Evolutionary conservation across 1,140 invertebrate genomes (phyloP), one percentile per base, ranked within the genome.

Genomic region (Drosophila rufa): DNA sequence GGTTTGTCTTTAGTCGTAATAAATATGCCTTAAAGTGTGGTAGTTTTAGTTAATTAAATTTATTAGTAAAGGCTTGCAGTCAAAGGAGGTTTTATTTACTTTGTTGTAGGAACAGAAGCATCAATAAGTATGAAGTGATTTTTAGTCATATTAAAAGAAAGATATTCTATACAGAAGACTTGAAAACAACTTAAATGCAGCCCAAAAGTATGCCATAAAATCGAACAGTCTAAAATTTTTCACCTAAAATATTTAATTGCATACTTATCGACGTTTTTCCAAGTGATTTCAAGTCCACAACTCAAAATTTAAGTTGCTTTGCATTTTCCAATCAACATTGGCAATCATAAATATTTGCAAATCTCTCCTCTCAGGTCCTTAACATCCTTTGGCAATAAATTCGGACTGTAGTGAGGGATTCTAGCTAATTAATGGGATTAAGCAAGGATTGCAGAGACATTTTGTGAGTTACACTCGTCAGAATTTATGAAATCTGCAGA

Each of bases 41-140:
- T 51, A 68, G n/a, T 86, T 86, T 80, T 70, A 51, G 76, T 57
- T 80, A 87, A 87, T 87, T 87, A 77, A 87, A 80, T 87, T 77
- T 56, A 82, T 87, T 81, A 56, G 14, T 8, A 42, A 43, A 22
- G 25, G 8, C 15, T 19, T 2, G 14, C 42, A 47, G 17, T 15
- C 42, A 46, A 45, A 47, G 43, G 43, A 47, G 43, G 12, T 3
- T 27, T 59, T 43, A 22, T 58, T 25, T 27, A 17, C 5, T 17
- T 43, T n/a, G 42, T 17, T 17, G 17, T 15, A 9, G 6, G 6
- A 25, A 6, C 6, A 51, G 5, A 7, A 33, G 5, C n/a, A 6
- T 3, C 17, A 11, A 17, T 27, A 17, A 42, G 15, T n/a, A n/a
- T 42, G 40, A 7, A 8, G 15, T 8, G 15, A n/a, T n/a, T 42